Percentiles rank a stretch among this genome's conserved stretches.
Conservation (phyloP, 2,888 invertebrate genomes). For the Aporophyla nigra region DNA sequence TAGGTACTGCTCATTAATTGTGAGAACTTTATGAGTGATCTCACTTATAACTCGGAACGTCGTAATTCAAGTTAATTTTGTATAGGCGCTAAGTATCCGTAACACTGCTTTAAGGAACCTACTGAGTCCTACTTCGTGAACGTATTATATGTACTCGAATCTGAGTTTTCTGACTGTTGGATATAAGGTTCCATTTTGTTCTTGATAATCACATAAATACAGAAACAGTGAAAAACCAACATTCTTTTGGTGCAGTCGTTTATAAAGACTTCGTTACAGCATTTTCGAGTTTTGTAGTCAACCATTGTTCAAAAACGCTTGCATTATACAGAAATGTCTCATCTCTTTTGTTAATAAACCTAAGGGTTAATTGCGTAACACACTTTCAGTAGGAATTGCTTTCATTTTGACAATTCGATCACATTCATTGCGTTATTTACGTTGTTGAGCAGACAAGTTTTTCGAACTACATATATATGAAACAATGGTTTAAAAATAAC, state of each 20-base stretch:
- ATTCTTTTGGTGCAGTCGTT: too few relatives aligned
- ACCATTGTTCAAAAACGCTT: too few relatives aligned
- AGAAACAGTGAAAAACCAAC: not conserved
- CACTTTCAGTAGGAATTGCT: too few relatives aligned
- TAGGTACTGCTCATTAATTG: not conserved
- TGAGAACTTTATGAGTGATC: not conserved
- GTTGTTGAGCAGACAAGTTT: too few relatives aligned
- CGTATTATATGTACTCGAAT: not conserved
- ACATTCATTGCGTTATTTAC: too few relatives aligned
- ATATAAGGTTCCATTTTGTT: not conserved
- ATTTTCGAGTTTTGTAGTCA: too few relatives aligned
- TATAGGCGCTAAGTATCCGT: conserved; percentile 19
- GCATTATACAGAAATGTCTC: not conserved
- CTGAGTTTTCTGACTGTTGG: not conserved
- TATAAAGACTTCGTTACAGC: too few relatives aligned
- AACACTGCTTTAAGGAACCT: not conserved
- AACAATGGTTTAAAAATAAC: too few relatives aligned
- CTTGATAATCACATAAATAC: not conserved
- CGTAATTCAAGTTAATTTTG: conserved; percentile 26
- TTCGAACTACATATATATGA: too few relatives aligned
- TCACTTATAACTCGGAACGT: conserved; percentile 9
- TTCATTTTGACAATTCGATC: too few relatives aligned
- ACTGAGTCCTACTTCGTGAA: not conserved
- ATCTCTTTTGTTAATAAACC: too few relatives aligned
- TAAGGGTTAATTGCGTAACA: too few relatives aligned